Evolutionary conservation across 2,888 invertebrate genomes (phyloP).

Genomic region (Dicroscelio sp.): DNA sequence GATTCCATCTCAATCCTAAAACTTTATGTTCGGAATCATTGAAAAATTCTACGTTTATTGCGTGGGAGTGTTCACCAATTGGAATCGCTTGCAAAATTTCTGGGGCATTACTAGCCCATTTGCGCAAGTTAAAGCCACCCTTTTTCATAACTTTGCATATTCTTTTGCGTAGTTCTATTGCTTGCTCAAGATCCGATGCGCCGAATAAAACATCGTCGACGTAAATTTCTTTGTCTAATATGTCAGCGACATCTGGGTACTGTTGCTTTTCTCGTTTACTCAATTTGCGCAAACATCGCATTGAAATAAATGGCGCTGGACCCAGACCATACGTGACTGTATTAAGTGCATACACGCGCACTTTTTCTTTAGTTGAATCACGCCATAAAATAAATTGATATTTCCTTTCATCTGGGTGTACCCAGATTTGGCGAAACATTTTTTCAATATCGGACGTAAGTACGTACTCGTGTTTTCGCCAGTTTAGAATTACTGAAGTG

Average conservation of each 20-base stretch:
- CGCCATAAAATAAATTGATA: background rate
- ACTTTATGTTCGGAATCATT: background rate
- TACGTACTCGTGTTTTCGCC: background rate
- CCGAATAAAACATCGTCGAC: slow-evolving; percentile 28
- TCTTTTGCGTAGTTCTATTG: too few species aligned
- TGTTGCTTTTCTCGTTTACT: background rate
- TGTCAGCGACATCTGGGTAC: background rate
- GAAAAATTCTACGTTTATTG: background rate
- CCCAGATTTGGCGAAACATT: background rate
- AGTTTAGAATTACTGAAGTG: background rate
- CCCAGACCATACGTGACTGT: background rate
- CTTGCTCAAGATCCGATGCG: background rate
- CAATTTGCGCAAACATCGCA: background rate
- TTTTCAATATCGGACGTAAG: background rate
- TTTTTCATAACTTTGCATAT: background rate
- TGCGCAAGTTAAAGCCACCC: slow-evolving; percentile 1
- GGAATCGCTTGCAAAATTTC: background rate
- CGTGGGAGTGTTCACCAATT: background rate
- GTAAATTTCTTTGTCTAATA: background rate
- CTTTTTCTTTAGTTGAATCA: background rate
- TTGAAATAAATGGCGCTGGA: background rate
- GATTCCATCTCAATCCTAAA: background rate
- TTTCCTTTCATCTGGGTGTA: slow-evolving; percentile 6
- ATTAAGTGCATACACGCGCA: background rate
- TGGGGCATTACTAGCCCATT: slow-evolving; percentile 8